These are phyloP conservation scores for Rhabdophis nuchalis DNA, from an alignment of 2,797 vertebrate species.

Conservation along the genomic window DNA sequence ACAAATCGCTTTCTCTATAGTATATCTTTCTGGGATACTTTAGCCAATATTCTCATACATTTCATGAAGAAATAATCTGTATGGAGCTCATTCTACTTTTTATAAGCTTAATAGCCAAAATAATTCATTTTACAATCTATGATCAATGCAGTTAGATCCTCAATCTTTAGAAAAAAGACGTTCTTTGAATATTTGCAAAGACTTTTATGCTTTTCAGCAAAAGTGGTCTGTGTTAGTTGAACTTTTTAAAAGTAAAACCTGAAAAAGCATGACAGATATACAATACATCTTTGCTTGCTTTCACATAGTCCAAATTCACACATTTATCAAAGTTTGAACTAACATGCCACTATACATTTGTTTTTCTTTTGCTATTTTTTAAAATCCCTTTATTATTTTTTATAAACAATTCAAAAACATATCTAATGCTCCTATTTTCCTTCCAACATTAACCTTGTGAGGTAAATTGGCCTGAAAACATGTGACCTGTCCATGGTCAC, in stretches of 20 bases:
- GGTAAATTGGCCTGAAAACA: not conserved
- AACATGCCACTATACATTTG: not conserved
- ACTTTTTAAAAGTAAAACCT: not conserved
- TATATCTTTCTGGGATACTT: constrained; percentile 5
- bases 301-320: not conserved
- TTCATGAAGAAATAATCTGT: constrained; percentile 22
- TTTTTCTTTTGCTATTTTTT: not conserved
- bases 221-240: not conserved
- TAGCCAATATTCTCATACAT: constrained; percentile 25
- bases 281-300: not conserved
- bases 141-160: not conserved
- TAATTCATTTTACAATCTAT: constrained; percentile 3
- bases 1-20: constrained; percentile 13
- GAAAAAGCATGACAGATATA: not conserved
- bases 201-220: not conserved
- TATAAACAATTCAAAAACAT: not conserved
- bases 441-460: not conserved
- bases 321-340: not conserved
- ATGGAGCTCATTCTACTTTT: constrained; percentile 1
- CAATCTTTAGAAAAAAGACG: not conserved
- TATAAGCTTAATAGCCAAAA: constrained; percentile 13
- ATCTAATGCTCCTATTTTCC: not conserved
- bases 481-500: not conserved
- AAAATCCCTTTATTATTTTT: not conserved
- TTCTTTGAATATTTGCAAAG: not conserved